phyloP scores from a whole-genome alignment of 2,113 vertebrate species.

The Paradoxurus hermaphroditus region DNA sequence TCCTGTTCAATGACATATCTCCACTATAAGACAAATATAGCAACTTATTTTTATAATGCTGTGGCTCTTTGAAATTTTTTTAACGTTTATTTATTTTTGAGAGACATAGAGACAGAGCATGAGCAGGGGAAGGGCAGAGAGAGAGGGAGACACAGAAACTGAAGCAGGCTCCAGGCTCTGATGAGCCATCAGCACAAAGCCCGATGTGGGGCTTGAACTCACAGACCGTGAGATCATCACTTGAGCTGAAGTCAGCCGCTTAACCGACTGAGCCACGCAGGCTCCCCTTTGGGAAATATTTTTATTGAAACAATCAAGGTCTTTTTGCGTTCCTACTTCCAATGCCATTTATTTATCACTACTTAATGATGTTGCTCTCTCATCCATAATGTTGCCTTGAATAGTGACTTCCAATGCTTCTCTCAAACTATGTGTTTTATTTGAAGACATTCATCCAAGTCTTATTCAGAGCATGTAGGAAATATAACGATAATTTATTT shows the following conservation, averaged over 20 bases:
- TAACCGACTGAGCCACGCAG: no score
- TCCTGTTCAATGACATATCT: neutral
- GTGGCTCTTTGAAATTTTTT: no score
- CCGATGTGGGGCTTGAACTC: no score
- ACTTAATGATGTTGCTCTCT: neutral
- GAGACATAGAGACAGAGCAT: no score
- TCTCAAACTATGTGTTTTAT: neutral
- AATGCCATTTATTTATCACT: neutral
- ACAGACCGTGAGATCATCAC: no score
- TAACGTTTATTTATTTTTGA: no score
- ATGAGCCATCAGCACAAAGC: no score
- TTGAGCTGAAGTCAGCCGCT: no score
- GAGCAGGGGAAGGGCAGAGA: no score
- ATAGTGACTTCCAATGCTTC: neutral
- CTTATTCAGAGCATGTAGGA: neutral
- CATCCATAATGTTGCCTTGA: neutral
- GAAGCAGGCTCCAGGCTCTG: no score
- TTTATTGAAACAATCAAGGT: neutral
- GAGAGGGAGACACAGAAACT: no score
- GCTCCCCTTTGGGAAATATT: neutral
- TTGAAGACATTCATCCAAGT: neutral
- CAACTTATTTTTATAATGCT: neutral
- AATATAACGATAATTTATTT: neutral
- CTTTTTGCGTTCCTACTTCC: neutral
- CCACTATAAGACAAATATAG: neutral